These are phyloP conservation scores for Pseudococcus jackbeardsleyi DNA, from an alignment of 2,888 invertebrate species.

Conservation along the genomic window DNA sequence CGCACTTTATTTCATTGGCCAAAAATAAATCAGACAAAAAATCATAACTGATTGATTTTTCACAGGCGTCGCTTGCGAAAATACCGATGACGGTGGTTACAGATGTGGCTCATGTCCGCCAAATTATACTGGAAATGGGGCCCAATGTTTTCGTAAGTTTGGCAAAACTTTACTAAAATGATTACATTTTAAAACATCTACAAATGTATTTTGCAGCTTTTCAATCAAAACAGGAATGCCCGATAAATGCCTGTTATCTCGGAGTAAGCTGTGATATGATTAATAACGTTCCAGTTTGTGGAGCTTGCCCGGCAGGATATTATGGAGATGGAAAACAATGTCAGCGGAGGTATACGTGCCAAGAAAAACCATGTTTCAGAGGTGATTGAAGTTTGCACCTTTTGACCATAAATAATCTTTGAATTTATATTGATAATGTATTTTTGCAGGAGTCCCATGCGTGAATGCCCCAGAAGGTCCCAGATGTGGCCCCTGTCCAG, in stretches of 20 bases:
- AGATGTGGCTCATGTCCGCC: constrained; percentile 83
- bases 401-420: neutral
- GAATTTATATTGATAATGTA: neutral
- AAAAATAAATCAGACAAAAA: too few relatives aligned
- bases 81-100: constrained; percentile 69
- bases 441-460: constrained; percentile 76
- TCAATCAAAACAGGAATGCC: neutral
- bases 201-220: neutral
- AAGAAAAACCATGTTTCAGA: constrained; percentile 74
- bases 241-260: neutral
- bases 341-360: constrained; percentile 77
- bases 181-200: constrained; percentile 69
- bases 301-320: constrained; percentile 81
- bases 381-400: neutral
- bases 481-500: constrained; percentile 82
- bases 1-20: neutral
- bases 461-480: constrained; percentile 79
- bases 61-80: neutral
- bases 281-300: constrained; percentile 73
- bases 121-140: constrained; percentile 83
- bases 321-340: constrained; percentile 83
- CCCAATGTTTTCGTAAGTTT: constrained; percentile 77
- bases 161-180: constrained; percentile 66
- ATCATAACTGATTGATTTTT: too few relatives aligned
- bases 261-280: constrained; percentile 19